phyloP scores from a whole-genome alignment of 2,797 vertebrate genomes.

The Acipenser ruthenus region DNA sequence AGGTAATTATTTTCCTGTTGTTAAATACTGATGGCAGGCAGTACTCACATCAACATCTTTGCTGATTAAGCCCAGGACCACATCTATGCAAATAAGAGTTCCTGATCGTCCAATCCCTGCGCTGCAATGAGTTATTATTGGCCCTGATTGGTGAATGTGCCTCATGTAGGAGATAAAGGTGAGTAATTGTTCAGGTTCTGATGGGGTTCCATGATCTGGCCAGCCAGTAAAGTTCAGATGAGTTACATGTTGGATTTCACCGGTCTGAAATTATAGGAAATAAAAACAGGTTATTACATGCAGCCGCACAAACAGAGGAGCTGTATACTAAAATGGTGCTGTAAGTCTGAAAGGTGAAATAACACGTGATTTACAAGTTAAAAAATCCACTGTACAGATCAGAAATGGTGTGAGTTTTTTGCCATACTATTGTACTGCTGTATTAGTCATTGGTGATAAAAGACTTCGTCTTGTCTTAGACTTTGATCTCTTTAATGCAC shows the following conservation, averaged over 20 bases:
- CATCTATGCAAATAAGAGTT: conserved; percentile 92
- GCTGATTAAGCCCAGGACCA: conserved; percentile 83
- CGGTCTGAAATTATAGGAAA: conserved; percentile 54
- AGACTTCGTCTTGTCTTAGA: too few relatives aligned
- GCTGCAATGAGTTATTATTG: conserved; percentile 90
- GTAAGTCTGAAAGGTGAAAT: too few relatives aligned
- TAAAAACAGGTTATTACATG: too few relatives aligned
- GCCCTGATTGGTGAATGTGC: conserved; percentile 72
- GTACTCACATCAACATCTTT: conserved; percentile 86
- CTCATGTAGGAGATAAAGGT: conserved; percentile 95
- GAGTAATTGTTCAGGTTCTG: conserved; percentile 84
- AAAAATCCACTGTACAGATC: too few relatives aligned
- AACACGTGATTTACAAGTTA: too few relatives aligned
- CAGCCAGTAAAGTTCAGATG: conserved; percentile 95
- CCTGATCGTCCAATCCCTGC: conserved; percentile 94
- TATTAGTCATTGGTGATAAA: too few relatives aligned
- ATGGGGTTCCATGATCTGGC: conserved; percentile 93
- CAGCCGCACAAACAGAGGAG: too few relatives aligned
- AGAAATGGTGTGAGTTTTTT: too few relatives aligned
- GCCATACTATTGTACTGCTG: too few relatives aligned
- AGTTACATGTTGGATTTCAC: conserved; percentile 71
- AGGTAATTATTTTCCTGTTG: too few relatives aligned
- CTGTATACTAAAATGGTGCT: too few relatives aligned
- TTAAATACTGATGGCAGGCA: not conserved
- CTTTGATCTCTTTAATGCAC: too few relatives aligned